phyloP scores from a whole-genome alignment of 2,888 invertebrate genomes.

The Biston stratarius region DNA sequence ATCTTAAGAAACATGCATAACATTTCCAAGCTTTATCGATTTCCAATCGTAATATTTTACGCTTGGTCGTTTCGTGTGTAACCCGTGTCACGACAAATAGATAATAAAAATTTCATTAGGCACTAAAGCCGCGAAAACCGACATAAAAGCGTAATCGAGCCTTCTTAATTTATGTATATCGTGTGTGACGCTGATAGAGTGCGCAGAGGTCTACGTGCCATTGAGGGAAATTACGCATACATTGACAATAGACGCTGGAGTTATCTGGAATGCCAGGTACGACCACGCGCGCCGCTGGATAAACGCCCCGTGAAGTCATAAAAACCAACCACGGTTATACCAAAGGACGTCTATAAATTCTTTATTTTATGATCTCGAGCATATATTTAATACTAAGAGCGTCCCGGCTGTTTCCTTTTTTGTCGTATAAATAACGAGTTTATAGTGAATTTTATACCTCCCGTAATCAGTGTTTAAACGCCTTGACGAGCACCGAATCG shows the following conservation, averaged over 20 bases:
- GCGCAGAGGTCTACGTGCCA: constrained; percentile 30
- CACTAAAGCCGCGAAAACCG: constrained; percentile 42
- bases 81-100: constrained; percentile 41
- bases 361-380: constrained; percentile 83
- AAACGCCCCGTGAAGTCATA: constrained; percentile 84
- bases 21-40: constrained; percentile 35
- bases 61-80: constrained; percentile 24
- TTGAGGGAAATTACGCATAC: constrained; percentile 63
- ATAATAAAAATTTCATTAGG: constrained; percentile 45
- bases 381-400: constrained; percentile 83
- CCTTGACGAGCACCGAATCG: constrained; percentile 49
- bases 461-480: constrained; percentile 72
- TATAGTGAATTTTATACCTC: constrained; percentile 74
- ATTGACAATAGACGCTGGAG: constrained; percentile 63
- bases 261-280: constrained; percentile 74
- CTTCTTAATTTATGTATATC: constrained; percentile 42
- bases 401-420: constrained; percentile 80
- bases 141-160: constrained; percentile 42
- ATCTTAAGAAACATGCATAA: constrained; percentile 37
- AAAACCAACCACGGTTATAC: constrained; percentile 82
- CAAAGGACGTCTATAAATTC: constrained; percentile 85
- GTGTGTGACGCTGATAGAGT: constrained; percentile 33
- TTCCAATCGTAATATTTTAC: constrained; percentile 41
- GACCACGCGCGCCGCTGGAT: constrained; percentile 74
- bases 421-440: constrained; percentile 78